Conservation (phyloP, 1,140 invertebrate species). For the Procambarus virginalis region DNA sequence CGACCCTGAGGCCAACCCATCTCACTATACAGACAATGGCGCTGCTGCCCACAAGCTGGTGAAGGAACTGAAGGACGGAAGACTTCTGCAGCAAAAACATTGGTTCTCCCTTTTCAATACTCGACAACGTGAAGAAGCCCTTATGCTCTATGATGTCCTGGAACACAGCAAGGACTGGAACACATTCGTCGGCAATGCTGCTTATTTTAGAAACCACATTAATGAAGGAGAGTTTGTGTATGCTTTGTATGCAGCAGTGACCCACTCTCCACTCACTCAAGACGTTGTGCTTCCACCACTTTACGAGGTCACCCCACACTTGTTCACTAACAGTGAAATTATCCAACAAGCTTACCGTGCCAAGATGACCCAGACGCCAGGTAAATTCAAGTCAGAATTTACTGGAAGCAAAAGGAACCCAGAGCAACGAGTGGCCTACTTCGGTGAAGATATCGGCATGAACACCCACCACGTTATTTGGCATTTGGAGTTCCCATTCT, state of each 20-base stretch:
- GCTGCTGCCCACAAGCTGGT: neutral
- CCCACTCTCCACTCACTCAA: neutral
- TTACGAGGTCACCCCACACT: constrained; percentile 37
- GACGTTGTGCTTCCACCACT: constrained; percentile 33
- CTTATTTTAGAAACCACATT: constrained; percentile 29
- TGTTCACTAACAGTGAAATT: constrained; percentile 41
- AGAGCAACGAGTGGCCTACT: constrained; percentile 39
- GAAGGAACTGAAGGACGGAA: constrained; percentile 10
- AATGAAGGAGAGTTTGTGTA: constrained; percentile 55
- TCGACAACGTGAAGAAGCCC: constrained; percentile 28
- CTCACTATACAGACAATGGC: constrained; percentile 32
- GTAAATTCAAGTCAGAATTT: constrained; percentile 17
- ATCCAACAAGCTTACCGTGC: constrained; percentile 31
- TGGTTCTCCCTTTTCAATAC: constrained; percentile 60
- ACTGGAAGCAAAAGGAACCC: constrained; percentile 39
- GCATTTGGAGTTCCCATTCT: constrained; percentile 38
- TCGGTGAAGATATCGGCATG: constrained; percentile 41
- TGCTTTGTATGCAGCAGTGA: constrained; percentile 27
- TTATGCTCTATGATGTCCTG: constrained; percentile 46
- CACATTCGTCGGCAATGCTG: constrained; percentile 34
- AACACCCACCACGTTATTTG: constrained; percentile 43
- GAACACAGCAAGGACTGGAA: constrained; percentile 36
- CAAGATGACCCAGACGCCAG: constrained; percentile 20
- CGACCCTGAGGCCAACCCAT: neutral
- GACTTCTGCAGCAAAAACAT: constrained; percentile 32